Evolutionary conservation across 2,888 invertebrate genomes (phyloP).

Genomic region (Antheraea assamensis): DNA sequence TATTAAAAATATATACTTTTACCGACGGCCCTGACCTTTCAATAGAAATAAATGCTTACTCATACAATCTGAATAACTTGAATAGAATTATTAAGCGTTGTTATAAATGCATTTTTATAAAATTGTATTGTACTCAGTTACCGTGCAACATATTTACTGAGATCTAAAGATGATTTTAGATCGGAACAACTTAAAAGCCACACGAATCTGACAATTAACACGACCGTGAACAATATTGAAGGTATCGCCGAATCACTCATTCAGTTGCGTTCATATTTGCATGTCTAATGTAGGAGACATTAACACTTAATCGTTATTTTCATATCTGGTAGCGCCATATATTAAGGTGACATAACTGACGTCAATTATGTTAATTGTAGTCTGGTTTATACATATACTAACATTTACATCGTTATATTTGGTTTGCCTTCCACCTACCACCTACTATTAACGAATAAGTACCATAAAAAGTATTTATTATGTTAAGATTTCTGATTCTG

Average conservation of each 20-base stretch:
- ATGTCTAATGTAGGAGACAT: constrained; percentile 5
- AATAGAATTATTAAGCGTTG: background rate
- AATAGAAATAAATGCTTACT: background rate
- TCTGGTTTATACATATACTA: background rate
- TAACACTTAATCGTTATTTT: background rate
- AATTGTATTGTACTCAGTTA: background rate
- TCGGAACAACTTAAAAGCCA: background rate
- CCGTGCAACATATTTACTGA: background rate
- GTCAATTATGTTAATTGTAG: background rate
- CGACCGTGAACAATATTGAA: constrained; percentile 5
- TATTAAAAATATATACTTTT: background rate
- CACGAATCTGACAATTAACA: constrained; percentile 1
- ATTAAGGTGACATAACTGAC: background rate
- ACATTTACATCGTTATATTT: background rate
- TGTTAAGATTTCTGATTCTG: background rate
- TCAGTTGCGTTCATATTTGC: background rate
- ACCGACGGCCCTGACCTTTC: background rate
- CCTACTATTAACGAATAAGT: background rate
- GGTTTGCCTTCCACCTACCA: background rate
- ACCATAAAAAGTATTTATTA: background rate
- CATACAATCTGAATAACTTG: background rate
- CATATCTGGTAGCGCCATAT: constrained; percentile 6
- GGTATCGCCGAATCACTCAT: background rate
- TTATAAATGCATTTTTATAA: background rate
- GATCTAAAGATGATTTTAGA: background rate